These are phyloP conservation scores for Echinometra lucunter DNA, from an alignment of 53 echinoderm and acorn worm genomes.

Conservation along the genomic window DNA sequence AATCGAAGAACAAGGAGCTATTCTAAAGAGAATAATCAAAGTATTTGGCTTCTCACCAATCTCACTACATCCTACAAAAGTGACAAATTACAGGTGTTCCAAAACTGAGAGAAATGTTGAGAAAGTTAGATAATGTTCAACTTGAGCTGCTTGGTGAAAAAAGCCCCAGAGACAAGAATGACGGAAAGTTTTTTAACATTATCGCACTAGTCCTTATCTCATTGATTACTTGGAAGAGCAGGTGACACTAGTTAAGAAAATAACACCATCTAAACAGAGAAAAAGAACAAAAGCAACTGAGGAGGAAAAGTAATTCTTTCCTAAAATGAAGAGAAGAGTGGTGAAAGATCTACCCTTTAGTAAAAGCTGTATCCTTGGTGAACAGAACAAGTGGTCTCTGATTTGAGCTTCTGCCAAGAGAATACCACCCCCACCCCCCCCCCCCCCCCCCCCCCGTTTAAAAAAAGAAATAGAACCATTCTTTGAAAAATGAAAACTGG, in stretches of 20 bases:
- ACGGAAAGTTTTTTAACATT: background rate
- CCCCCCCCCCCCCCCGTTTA: too few relatives aligned
- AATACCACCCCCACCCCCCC: too few relatives aligned
- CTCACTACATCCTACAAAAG: background rate
- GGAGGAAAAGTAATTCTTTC: background rate
- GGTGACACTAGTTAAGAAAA: constrained; percentile 31
- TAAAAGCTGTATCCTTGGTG: background rate
- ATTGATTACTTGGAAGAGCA: background rate
- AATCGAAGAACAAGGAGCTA: background rate
- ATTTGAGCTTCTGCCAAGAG: constrained; percentile 25
- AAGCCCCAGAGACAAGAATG: background rate
- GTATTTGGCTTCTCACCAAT: constrained; percentile 24
- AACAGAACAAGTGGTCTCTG: background rate
- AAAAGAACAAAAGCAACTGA: background rate
- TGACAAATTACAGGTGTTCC: constrained; percentile 54
- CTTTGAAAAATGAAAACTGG: background rate
- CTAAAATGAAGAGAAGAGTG: background rate
- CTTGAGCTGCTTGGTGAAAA: background rate
- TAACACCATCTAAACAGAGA: background rate
- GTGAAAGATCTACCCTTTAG: constrained; percentile 49
- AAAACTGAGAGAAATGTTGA: constrained; percentile 62
- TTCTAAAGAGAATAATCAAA: background rate
- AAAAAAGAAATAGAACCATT: background rate
- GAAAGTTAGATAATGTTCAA: constrained; percentile 53
- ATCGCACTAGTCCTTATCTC: background rate